A percentile compares a stretch with the other conserved stretches of the same genome.
These are phyloP conservation scores for Rhyacichthys aspro DNA, from an alignment of 2,797 vertebrate species.

Conservation along the genomic window DNA sequence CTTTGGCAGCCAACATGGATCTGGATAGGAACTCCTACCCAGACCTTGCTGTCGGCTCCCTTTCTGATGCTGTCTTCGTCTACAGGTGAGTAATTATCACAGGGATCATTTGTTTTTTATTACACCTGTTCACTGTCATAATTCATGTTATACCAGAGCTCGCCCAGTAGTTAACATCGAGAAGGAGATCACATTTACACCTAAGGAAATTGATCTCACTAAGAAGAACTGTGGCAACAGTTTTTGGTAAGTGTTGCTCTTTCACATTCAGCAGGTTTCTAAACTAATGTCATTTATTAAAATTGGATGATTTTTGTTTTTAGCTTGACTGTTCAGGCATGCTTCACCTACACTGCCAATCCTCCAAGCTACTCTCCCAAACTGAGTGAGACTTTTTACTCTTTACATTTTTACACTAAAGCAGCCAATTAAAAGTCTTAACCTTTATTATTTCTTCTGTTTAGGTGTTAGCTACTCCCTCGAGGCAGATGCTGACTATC, in stretches of 20 bases:
- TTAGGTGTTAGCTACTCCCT: constrained; percentile 84
- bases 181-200: constrained; percentile 84
- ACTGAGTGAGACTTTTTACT: constrained; percentile 82
- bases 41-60: constrained; percentile 93
- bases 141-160: constrained; percentile 74
- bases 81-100: constrained; percentile 80
- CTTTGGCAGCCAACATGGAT: constrained; percentile 95
- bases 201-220: constrained; percentile 86
- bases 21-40: constrained; percentile 92
- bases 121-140: not conserved
- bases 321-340: constrained; percentile 86
- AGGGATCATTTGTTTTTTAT: not conserved
- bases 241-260: constrained; percentile 69
- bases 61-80: constrained; percentile 90
- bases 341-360: constrained; percentile 88
- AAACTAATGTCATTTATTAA: too few species aligned
- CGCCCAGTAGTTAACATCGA: constrained; percentile 88
- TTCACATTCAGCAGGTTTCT: not conserved
- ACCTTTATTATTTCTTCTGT: constrained; percentile 15
- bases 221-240: constrained; percentile 76
- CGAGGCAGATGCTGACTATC: constrained; percentile 83
- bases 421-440: too few species aligned
- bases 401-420: not conserved
- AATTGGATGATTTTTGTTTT: constrained; percentile 34
- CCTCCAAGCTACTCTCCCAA: constrained; percentile 80